Evolutionary conservation across 2,113 vertebrate genomes (phyloP).

Genomic region (Microtus pennsylvanicus): DNA sequence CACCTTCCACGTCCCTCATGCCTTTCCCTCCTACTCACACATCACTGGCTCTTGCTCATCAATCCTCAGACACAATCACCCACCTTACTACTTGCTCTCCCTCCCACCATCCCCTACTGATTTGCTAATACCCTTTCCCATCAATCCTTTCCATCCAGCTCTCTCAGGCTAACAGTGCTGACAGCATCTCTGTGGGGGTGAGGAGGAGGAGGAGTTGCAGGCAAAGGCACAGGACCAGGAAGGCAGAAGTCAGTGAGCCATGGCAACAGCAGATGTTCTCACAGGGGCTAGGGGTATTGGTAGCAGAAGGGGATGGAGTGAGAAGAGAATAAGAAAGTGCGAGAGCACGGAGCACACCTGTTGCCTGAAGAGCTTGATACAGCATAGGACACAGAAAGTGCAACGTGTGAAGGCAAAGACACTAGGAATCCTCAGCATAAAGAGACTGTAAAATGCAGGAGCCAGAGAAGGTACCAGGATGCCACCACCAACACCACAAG

Average conservation of each 20-base stretch:
- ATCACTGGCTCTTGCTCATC: slow-evolving; percentile 56
- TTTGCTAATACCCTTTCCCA: slow-evolving; percentile 62
- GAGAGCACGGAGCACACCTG: background rate
- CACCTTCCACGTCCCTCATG: background rate
- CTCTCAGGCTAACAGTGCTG: slow-evolving; percentile 72
- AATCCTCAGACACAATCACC: slow-evolving; percentile 56
- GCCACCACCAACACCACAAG: background rate
- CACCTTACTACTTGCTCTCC: slow-evolving; percentile 52
- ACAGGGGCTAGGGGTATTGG: background rate
- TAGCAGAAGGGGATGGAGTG: background rate
- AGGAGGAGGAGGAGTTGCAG: slow-evolving; percentile 62
- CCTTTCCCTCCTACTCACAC: slow-evolving; percentile 61
- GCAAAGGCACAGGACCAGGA: background rate
- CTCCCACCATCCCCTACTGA: slow-evolving; percentile 68
- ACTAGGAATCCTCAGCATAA: background rate
- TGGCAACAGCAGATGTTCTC: slow-evolving; percentile 55
- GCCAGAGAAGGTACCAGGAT: background rate
- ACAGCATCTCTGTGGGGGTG: slow-evolving; percentile 77
- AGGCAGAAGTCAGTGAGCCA: slow-evolving; percentile 61
- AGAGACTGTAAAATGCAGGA: background rate
- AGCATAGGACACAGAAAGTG: background rate
- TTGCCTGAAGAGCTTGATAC: background rate
- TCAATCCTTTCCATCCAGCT: slow-evolving; percentile 45
- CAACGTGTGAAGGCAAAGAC: background rate
- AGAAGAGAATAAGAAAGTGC: background rate